phyloP scores from a whole-genome alignment of 2,797 vertebrate genomes.

The Premnoplex brunnescens region DNA sequence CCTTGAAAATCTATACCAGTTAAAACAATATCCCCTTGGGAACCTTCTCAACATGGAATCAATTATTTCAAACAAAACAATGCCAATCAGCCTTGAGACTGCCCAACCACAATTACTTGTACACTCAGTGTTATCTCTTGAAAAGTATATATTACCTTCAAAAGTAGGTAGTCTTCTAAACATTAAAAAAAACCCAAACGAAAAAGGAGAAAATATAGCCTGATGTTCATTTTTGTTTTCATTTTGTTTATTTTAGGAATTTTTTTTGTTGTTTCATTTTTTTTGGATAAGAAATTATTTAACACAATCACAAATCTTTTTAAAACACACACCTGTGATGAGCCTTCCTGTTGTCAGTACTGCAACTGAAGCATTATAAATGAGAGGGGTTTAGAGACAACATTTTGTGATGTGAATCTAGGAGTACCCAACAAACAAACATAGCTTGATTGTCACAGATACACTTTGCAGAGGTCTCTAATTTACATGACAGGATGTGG shows the following conservation, averaged over 20 bases:
- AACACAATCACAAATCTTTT: neutral
- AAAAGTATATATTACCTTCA: neutral
- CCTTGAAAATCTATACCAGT: constrained; percentile 3
- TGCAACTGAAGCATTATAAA: neutral
- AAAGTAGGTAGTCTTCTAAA: neutral
- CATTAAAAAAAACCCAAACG: neutral
- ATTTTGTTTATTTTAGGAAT: neutral
- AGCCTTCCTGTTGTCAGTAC: neutral
- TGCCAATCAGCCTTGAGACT: neutral
- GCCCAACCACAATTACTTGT: neutral
- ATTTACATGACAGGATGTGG: neutral
- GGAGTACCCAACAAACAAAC: neutral
- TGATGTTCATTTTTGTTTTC: fast-evolving
- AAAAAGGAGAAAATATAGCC: neutral
- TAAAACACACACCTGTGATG: neutral
- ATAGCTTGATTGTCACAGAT: neutral
- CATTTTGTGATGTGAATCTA: neutral
- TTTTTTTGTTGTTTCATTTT: neutral
- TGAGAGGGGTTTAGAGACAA: neutral
- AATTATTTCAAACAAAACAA: neutral
- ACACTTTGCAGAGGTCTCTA: neutral
- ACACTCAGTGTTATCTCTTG: neutral
- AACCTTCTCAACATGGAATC: neutral
- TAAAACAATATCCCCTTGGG: neutral
- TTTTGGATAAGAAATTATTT: neutral